Percentiles rank a stretch among this genome's conserved stretches.
Evolutionary conservation across 2,888 invertebrate species (phyloP).

Genomic region (Cheilosia pagana): DNA sequence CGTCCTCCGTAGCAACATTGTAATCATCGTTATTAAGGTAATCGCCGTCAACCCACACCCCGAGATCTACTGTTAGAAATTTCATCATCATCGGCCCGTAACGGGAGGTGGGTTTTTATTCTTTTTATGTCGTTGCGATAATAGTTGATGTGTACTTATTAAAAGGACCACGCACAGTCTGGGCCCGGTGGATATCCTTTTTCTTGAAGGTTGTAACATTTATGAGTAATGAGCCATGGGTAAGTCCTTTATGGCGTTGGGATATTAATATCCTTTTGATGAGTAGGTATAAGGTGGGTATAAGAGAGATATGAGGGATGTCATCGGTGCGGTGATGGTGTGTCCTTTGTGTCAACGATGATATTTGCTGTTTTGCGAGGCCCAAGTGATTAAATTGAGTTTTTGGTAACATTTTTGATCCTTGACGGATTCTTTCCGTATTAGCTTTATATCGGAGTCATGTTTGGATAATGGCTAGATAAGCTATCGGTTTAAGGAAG

Average conservation of each 20-base stretch:
- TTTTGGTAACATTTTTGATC: slow-evolving; percentile 48
- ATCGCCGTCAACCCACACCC: slow-evolving; percentile 56
- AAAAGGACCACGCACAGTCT: slow-evolving; percentile 49
- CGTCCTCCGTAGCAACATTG: slow-evolving; percentile 14
- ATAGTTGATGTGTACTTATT: slow-evolving; percentile 69
- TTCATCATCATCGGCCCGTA: slow-evolving; percentile 64
- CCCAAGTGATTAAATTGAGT: slow-evolving; percentile 69
- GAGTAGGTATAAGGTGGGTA: slow-evolving; percentile 44
- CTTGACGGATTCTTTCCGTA: slow-evolving; percentile 47
- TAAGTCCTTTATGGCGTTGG: slow-evolving; percentile 72
- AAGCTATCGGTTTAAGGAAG: slow-evolving; percentile 60
- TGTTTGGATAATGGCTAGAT: slow-evolving; percentile 69
- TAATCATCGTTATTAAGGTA: slow-evolving; percentile 71
- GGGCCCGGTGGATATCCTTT: slow-evolving; percentile 52
- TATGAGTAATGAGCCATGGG: slow-evolving; percentile 75
- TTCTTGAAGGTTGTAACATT: slow-evolving; percentile 67
- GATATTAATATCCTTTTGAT: slow-evolving; percentile 73
- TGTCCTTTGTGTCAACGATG: slow-evolving; percentile 27
- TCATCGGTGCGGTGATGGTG: slow-evolving; percentile 22
- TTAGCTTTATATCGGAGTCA: slow-evolving; percentile 36
- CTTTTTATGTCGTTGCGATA: slow-evolving; percentile 53
- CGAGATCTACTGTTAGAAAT: slow-evolving; percentile 38
- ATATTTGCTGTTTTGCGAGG: slow-evolving; percentile 11
- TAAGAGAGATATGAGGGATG: slow-evolving; percentile 25
- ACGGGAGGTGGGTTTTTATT: slow-evolving; percentile 32